Base-by-base conservation (phyloP, 1,140 invertebrate species). In the Ctenoplectra terminalis region DNA sequence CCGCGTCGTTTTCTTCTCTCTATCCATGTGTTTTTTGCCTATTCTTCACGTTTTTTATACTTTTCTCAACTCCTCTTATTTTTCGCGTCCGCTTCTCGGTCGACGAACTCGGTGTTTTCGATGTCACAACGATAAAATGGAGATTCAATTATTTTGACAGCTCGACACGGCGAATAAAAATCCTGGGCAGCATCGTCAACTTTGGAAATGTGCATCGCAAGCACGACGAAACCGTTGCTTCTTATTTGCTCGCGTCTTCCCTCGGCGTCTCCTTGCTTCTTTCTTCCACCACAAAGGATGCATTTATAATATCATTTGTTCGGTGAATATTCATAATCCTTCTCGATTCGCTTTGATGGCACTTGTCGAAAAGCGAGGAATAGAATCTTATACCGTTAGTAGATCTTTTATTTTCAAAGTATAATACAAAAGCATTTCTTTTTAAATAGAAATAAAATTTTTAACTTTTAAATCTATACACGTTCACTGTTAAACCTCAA, bases 61-160 rank as follows among this genome's bases (percentile, higher is more conserved):
- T 5, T 15, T 6, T 6, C 1, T 20, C 26, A 2, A 5, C 29
- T 11, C 1, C 20, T 58, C 34, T 8, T 11, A 17, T 20, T 17
- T 58, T 20, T 29, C 4, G 13, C 26, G 20, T 1, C 11, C 13
- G 2, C 8, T 20, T 63, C 23, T 20, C n/a, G 29, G 63, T 23
- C 61, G 13, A 31, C 26, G 23, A 34, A n/a, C 50, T 7, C 29
- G 37, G 4, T 29, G 20, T 58, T 46, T 66, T 31, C 13, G 9
- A 54, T 8, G 37, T 52, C 37, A 3, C 13, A 11, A 9, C 63
- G 20, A 3, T 15, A 31, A 34, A 29, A 66, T 8, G 20, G 23
- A 31, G 11, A 56, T 76, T 76, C 58, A 17, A 69, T 77, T 48
- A 77, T 66, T 31, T 52, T 31, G n/a, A 77, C 26, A n/a, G 26